Percentiles rank a stretch among this genome's conserved stretches.
Evolutionary conservation across 2,888 invertebrate genomes (phyloP).

Genomic region (Drosophila colorata): DNA sequence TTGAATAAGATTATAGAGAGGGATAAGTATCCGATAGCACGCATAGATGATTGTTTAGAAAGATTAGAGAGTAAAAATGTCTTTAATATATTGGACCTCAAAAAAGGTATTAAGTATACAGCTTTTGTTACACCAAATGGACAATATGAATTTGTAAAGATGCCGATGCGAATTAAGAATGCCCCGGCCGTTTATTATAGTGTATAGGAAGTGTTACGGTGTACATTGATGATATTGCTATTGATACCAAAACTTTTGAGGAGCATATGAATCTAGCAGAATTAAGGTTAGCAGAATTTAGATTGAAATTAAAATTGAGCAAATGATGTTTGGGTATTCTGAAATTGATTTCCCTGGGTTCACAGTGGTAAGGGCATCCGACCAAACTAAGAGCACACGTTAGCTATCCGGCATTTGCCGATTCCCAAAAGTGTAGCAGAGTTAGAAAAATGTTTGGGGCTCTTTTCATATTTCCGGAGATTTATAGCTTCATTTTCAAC

Average conservation of each 20-base stretch:
- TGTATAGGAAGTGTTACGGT: not conserved
- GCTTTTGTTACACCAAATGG: too few species aligned
- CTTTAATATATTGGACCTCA: too few species aligned
- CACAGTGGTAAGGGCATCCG: not conserved
- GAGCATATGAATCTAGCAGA: too few species aligned
- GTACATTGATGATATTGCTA: not conserved
- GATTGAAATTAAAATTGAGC: not conserved
- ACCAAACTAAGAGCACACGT: not conserved
- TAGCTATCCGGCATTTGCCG: too few species aligned
- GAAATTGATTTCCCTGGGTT: not conserved
- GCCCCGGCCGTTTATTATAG: not conserved
- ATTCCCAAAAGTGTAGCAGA: too few species aligned
- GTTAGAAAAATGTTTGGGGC: not conserved
- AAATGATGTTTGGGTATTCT: not conserved
- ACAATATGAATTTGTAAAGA: too few species aligned
- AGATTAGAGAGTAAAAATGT: not conserved
- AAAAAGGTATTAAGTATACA: too few species aligned
- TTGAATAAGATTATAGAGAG: not conserved
- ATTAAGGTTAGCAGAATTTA: not conserved
- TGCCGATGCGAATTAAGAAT: too few species aligned
- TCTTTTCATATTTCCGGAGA: not conserved
- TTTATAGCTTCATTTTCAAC: not conserved
- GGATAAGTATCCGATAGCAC: not conserved
- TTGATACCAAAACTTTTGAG: too few species aligned
- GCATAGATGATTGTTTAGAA: slow-evolving; percentile 5